Evolutionary conservation across 2,888 invertebrate species (phyloP).

Genomic region (Tortricodes alternella): DNA sequence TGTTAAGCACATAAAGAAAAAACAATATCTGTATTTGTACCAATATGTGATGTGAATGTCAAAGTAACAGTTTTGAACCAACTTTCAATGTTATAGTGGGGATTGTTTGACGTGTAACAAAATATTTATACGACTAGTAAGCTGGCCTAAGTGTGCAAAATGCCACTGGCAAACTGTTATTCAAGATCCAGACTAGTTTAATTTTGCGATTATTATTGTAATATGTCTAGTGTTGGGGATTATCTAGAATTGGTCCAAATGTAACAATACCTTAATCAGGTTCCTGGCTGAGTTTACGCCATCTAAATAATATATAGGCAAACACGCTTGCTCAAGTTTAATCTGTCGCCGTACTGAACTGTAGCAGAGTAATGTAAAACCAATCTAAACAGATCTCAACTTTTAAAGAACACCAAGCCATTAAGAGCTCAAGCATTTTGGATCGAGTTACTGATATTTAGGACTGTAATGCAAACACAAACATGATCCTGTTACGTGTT

Average conservation of each 20-base stretch:
- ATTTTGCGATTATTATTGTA: too few relatives aligned
- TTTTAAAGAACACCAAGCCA: conserved; percentile 34
- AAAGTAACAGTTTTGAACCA: too few relatives aligned
- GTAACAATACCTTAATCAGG: conserved; percentile 57
- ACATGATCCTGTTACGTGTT: conserved; percentile 61
- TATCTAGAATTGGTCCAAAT: not conserved
- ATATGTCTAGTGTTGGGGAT: not conserved
- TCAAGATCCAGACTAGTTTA: too few relatives aligned
- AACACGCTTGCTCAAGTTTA: conserved; percentile 63
- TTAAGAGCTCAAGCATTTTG: conserved; percentile 43
- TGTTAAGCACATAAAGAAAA: not conserved
- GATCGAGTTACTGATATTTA: conserved; percentile 57
- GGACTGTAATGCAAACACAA: conserved; percentile 65
- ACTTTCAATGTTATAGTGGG: too few relatives aligned
- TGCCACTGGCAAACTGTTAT: too few relatives aligned
- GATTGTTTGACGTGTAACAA: too few relatives aligned
- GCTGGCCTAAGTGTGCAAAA: too few relatives aligned
- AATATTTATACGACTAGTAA: too few relatives aligned
- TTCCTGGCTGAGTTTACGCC: conserved; percentile 53
- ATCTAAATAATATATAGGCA: conserved; percentile 63
- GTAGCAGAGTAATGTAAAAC: conserved; percentile 39
- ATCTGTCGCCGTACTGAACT: conserved; percentile 51
- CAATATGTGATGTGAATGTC: too few relatives aligned
- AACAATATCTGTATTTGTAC: too few relatives aligned
- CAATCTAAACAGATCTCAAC: conserved; percentile 46